Base-by-base conservation (phyloP, 1,140 invertebrate genomes). In the Eciton burchellii region DNA sequence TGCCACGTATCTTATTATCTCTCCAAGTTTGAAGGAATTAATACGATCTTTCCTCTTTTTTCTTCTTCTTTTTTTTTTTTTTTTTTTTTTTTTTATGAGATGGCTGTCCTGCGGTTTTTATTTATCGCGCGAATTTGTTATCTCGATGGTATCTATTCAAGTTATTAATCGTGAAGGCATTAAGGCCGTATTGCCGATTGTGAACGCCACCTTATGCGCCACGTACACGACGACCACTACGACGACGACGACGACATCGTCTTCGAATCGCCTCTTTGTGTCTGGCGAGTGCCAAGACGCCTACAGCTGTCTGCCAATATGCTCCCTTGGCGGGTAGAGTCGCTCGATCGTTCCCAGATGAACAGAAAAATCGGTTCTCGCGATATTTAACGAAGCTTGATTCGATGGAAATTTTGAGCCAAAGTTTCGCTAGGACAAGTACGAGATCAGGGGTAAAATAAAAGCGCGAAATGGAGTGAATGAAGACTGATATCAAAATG, bases 221-320 rank as follows among this genome's bases (percentile, higher is more conserved):
- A 14, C 21, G 54, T 16, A 52, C 57, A 72, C 54, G 54, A 66
- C 56, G 62, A 83, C 49, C 54, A 84, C n/a, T n/a, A n/a, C n/a
- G n/a, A 72, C 54, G 54, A 66, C 56, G 62, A 83, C 49, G 54
- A 84, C 73, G 63, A 59, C 56, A 74, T 86, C 86, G 74, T 87
- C 82, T 81, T 77, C 85, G 82, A 87, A 87, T 88, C 82, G 74
- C 54, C 57, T 87, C 85, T 88, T 88, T 84, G 85, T 88, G 86
- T 88, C 85, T 88, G 85, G 85, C 82, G 35, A 88, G 62, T 84
- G 47, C 26, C 85, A 76, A 84, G 52, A 88, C 85, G 84, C 86
- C 82, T 88, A 87, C 82, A 84, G 84, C 68, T 84, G 81, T 87
- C 85, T 84, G 57, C 82, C 70, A 65, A 72, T 81, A 60, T 65